Base-by-base conservation (phyloP, 2,888 invertebrate species). In the Dione juno region DNA sequence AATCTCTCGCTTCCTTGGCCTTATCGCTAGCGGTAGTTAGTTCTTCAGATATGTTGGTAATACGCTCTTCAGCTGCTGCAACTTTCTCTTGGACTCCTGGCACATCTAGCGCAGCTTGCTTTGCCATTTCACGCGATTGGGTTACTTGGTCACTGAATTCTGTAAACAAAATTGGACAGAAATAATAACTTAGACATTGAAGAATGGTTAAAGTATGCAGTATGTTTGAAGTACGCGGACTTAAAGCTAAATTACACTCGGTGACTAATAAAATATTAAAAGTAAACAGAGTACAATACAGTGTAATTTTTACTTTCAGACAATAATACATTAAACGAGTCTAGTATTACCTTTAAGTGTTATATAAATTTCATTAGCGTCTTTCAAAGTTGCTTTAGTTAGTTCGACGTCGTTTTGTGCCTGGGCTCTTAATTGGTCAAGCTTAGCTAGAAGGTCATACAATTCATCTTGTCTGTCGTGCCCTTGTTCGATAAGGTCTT, bases 131-230 rank as follows among this genome's bases (percentile, higher is more conserved):
- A 71, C 97, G 96, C 71, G 97, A 98, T 75, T 96, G 96, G 76
- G 97, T 95, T 0, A 99, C 98, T 88, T 97, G 96, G 70, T 96
- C 95, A 84, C 98, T 98, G 92, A 99, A 99, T 83, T 96, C 97
- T 97, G 28, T 21, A 41, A 41, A 41, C 9, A 50, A 1, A 37
- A 16, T 16, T 41, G 16, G n/a, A 40, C 19, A 41, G 10, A 19
- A 37, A 58, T 58, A 58, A 10, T 10, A 19, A 21, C 7, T 11
- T 28, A 28, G 28, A 28, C 28, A 28, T 28, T 28, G 5, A 28
- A 28, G 28, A 28, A 28, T 28, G 28, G 28, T 3, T 28, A 3
- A 28, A 5, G 2, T 28, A 28, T 28, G 28, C 28, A 28, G 28
- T 28, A 28, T 28, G 5, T 28, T 28, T 3, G 28, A 28, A 28